phyloP scores from a whole-genome alignment of 2,888 invertebrate species.

The Camptogramma bilineatum region DNA sequence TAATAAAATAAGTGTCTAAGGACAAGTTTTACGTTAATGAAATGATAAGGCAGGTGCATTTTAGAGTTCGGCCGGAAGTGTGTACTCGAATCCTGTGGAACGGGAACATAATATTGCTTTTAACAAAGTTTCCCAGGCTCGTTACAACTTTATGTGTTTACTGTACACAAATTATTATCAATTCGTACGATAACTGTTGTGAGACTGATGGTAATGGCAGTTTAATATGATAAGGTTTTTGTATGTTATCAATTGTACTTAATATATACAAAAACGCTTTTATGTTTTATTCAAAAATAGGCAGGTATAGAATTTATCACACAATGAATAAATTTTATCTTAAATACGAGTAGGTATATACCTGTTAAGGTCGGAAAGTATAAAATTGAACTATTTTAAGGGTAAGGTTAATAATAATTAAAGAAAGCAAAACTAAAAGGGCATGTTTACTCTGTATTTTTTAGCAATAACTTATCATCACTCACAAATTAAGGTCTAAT shows the following conservation, averaged over 20 bases:
- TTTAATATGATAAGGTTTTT: not conserved
- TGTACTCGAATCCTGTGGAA: conserved; percentile 5
- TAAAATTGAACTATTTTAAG: no score
- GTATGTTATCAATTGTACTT: not conserved
- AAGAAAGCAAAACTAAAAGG: no score
- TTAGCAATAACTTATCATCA: not conserved
- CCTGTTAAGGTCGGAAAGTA: no score
- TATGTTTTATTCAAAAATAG: not conserved
- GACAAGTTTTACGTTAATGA: conserved; percentile 10
- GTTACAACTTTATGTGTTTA: conserved; percentile 4
- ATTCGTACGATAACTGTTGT: not conserved
- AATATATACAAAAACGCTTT: not conserved
- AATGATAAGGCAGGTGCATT: conserved; percentile 26
- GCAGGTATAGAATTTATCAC: not conserved
- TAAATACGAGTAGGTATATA: no score
- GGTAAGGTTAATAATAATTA: no score
- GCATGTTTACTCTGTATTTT: no score
- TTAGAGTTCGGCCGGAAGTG: conserved; percentile 27
- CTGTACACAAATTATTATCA: not conserved
- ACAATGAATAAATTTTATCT: not conserved
- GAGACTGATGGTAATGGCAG: not conserved
- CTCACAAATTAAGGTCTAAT: not conserved
- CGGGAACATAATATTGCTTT: conserved; percentile 28
- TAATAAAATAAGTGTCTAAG: no score
- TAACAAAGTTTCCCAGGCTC: conserved; percentile 14